These are phyloP conservation scores for Galerucella nymphaeae DNA, from an alignment of 2,888 invertebrate genomes.

Conservation along the genomic window DNA sequence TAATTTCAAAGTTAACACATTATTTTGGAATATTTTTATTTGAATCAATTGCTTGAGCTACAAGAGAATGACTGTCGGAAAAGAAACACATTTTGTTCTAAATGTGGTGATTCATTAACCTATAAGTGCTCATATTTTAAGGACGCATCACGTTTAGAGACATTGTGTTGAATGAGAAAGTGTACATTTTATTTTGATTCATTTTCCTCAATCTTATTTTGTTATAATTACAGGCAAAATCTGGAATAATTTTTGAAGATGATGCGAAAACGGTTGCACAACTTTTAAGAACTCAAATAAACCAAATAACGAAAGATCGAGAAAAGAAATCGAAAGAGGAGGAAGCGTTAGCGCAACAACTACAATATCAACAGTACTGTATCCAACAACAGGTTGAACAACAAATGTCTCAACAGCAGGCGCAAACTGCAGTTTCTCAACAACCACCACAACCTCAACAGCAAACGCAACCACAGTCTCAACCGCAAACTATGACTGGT, in stretches of 20 bases:
- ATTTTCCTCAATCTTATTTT: neutral
- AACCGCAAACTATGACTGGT: constrained; percentile 45
- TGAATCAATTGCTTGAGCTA: too few relatives aligned
- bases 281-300: constrained; percentile 89
- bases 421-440: constrained; percentile 50
- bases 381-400: constrained; percentile 71
- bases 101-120: too few relatives aligned
- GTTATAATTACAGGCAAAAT: constrained; percentile 72
- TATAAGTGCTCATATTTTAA: too few relatives aligned
- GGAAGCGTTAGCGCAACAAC: constrained; percentile 67
- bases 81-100: too few relatives aligned
- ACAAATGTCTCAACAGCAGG: constrained; percentile 56
- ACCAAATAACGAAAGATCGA: constrained; percentile 74
- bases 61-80: too few relatives aligned
- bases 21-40: too few relatives aligned
- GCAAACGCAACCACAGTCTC: constrained; percentile 52
- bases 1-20: too few relatives aligned
- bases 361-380: constrained; percentile 68
- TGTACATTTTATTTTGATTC: too few relatives aligned
- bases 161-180: too few relatives aligned
- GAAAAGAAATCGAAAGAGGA: constrained; percentile 67
- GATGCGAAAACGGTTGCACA: constrained; percentile 92
- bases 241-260: constrained; percentile 94
- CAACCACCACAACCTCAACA: constrained; percentile 67
- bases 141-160: too few relatives aligned